Evolutionary conservation across 2,113 vertebrate genomes (phyloP).

Genomic region (Nansenia antarctica): DNA sequence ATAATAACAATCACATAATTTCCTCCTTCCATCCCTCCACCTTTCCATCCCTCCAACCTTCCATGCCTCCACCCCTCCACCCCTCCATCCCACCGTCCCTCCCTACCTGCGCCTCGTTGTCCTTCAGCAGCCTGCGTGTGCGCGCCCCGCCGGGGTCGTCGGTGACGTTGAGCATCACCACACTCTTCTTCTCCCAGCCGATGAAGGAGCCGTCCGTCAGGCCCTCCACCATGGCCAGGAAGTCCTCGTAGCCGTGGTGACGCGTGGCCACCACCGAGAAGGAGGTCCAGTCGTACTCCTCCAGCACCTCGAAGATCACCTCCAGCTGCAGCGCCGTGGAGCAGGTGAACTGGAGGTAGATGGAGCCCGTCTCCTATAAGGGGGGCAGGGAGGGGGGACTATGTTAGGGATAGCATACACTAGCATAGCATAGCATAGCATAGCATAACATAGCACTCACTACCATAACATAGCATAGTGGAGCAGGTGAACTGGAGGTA

Average conservation of each 20-base stretch:
- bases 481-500: neutral
- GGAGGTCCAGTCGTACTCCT: conserved; percentile 94
- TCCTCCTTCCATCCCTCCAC: too few species aligned
- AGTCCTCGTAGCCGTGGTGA: conserved; percentile 89
- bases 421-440: too few species aligned
- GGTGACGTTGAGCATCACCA: conserved; percentile 83
- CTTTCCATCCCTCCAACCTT: too few species aligned
- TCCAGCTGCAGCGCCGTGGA: conserved; percentile 90
- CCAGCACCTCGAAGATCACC: conserved; percentile 93
- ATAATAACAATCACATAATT: neutral
- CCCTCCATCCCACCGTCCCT: neutral
- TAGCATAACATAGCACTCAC: too few species aligned
- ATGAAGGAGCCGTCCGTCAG: conserved; percentile 92
- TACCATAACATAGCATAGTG: too few species aligned
- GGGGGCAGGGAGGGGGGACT: neutral
- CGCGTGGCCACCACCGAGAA: conserved; percentile 91
- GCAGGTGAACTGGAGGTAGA: conserved; percentile 92
- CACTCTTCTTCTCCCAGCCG: conserved; percentile 91
- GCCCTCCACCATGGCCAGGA: conserved; percentile 90
- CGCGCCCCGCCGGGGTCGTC: conserved; percentile 81
- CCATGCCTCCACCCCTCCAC: too few species aligned
- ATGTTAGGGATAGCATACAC: too few species aligned
- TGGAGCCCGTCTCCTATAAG: conserved; percentile 94
- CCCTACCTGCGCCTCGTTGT: conserved; percentile 86
- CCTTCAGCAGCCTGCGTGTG: conserved; percentile 82